These are phyloP conservation scores for Lycocerus yunnanus DNA, from an alignment of 2,888 invertebrate genomes.

Conservation along the genomic window DNA sequence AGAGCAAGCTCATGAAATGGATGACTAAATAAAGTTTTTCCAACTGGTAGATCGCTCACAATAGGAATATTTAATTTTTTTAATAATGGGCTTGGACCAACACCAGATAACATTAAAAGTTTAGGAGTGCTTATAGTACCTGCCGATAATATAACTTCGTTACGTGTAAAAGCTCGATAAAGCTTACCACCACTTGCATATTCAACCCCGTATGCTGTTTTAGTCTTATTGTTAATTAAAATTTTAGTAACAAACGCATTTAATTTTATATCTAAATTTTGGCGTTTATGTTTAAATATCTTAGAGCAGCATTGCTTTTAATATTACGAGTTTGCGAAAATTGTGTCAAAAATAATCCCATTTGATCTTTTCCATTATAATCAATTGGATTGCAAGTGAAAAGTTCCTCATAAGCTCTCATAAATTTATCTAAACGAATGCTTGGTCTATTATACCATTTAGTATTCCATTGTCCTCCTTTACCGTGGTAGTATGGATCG, in stretches of 20 bases:
- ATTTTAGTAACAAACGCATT: conserved; percentile 58
- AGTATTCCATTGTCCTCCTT: conserved; percentile 57
- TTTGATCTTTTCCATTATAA: conserved; percentile 67
- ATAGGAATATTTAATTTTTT: conserved; percentile 52
- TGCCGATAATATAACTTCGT: conserved; percentile 65
- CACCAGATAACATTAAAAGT: conserved; percentile 74
- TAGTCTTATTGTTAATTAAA: conserved; percentile 47
- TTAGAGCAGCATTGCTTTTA: conserved; percentile 60
- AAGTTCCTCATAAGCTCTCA: background rate
- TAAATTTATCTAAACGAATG: background rate
- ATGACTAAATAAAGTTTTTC: conserved; percentile 33
- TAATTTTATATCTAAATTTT: conserved; percentile 61
- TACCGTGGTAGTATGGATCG: conserved; percentile 58
- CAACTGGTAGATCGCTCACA: conserved; percentile 59
- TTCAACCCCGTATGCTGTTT: conserved; percentile 55
- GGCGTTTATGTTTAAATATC: conserved; percentile 53
- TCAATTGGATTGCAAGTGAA: conserved; percentile 62
- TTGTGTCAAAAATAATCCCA: conserved; percentile 61
- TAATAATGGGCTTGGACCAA: conserved; percentile 57
- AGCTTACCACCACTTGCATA: conserved; percentile 48
- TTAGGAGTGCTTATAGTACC: conserved; percentile 77
- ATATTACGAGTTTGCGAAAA: conserved; percentile 58
- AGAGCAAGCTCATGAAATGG: background rate
- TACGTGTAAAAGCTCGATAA: conserved; percentile 54
- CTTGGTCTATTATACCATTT: background rate